Base-by-base conservation (phyloP, 2,113 vertebrate species). In the Leptocoma aspasia region DNA sequence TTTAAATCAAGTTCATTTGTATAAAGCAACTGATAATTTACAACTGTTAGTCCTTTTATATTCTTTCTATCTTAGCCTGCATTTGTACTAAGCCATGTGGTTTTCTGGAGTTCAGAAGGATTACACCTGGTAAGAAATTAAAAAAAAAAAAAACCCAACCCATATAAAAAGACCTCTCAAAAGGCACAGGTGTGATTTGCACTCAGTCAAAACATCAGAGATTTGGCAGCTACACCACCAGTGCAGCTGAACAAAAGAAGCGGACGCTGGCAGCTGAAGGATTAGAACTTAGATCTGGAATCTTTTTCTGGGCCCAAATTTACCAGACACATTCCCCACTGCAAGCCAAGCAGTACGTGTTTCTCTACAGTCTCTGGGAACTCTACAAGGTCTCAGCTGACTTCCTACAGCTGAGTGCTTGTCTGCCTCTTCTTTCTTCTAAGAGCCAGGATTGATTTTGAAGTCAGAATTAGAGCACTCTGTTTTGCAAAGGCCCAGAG, bases 351-450 rank as follows among this genome's bases (percentile, higher is more conserved):
- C 60, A 57, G 35, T 17, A 57, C 0, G 0, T 9, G 22, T 27
- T 68, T 57, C 82, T 56, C 75, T 73, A 66, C 72, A 68, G 47
- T 17, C 33, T 44, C 79, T 53, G 31, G 63, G 8, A 41, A 20
- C 47, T 65, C 78, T 66, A 31, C 54, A 75, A 65, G 39, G 60
- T 47, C 75, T 52, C 45, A 53, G 44, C n/a, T 79, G 72, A 86
- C 75, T 70, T 69, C 59, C 41, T 65, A 65, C 73, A 78, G 69
- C 83, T 35, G 68, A 52, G 45, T 70, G 89, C 52, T 89, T 39
- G n/a, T 57, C 66, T 82, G 70, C 71, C 82, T 81, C 77, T 68
- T 91, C 87, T 56, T 78, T 81, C 61, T 87, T 64, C 56, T 71
- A 82, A 47, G 37, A 83, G 75, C 66, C 42, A 79, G 27, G 41